Evolutionary conservation across 2,888 invertebrate genomes (phyloP), one percentile per base, ranked within the genome.

Genomic region (Standfussiana lucernea): DNA sequence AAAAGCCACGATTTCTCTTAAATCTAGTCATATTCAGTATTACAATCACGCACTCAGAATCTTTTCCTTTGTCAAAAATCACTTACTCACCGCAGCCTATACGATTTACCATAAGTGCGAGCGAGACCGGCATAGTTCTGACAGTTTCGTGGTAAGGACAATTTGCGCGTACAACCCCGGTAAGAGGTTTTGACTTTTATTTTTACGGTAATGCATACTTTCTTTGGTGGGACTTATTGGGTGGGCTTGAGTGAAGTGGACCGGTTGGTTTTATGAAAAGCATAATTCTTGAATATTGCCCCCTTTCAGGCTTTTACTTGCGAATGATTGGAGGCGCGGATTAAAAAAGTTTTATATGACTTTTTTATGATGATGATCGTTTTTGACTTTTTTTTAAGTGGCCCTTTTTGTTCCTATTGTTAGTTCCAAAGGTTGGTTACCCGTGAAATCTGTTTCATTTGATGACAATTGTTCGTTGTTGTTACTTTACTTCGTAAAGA

Each of bases 111-210:
- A 21, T 18, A 24, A 64, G 91, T 59, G 80, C 5, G 85, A 93
- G 75, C 21, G 88, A 84, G 90, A 91, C 71, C 74, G 84, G 7
- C 53, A 73, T 88, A 88, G 53, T 86, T 82, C 77, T 72, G 75
- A 75, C 77, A 83, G 80, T 82, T 76, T 75, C 68, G 72, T 62
- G 59, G 79, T 77, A 81, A 84, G 86, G 86, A 92, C 89, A 90
- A 91, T 92, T 91, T 91, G 90, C 89, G 88, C 87, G 91, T 93
- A 92, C 91, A 91, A 89, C 87, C 90, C 75, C 87, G 88, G 89
- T 94, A 93, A 94, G 91, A 95, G 95, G 94, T 93, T 94, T 85
- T 83, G 86, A 92, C 91, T 93, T 93, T 95, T 94, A 94, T 93
- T 94, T 94, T 95, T 93, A 95, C 92, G 92, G 92, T 95, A 93